Conservation (phyloP, 2,797 vertebrate genomes). For the Iguana delicatissima region DNA sequence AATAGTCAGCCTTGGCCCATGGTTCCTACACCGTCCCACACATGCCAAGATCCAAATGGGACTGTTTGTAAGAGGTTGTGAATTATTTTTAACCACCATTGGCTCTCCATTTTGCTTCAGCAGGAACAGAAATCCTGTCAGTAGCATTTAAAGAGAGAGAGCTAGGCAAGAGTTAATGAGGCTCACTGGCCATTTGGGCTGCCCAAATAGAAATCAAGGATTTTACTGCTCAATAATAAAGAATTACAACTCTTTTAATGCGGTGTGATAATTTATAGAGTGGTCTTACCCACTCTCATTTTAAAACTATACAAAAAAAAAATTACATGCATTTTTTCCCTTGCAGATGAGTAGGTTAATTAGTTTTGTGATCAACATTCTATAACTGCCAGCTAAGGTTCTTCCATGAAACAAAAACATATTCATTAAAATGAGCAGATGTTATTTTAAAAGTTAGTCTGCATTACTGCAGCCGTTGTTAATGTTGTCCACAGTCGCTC, state of each 20-base stretch:
- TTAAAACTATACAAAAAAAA: background rate
- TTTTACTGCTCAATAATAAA: conserved; percentile 34
- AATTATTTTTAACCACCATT: background rate
- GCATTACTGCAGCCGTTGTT: background rate
- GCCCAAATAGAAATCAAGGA: conserved; percentile 12
- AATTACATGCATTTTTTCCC: conserved; percentile 14
- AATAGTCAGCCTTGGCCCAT: background rate
- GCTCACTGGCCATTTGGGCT: background rate
- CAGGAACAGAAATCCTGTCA: background rate
- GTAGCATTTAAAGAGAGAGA: background rate
- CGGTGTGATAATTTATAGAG: conserved; percentile 34
- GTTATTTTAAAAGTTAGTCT: conserved; percentile 41
- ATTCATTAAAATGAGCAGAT: conserved; percentile 40
- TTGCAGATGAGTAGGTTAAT: conserved; percentile 51
- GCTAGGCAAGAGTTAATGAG: background rate
- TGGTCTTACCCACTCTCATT: conserved; percentile 18
- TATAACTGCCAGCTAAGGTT: conserved; percentile 26
- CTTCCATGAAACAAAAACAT: conserved; percentile 30
- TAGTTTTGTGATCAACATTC: conserved; percentile 55
- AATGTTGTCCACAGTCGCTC: background rate
- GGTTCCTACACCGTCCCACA: too few relatives aligned
- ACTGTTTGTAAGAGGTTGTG: too few relatives aligned
- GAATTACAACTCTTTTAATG: conserved; percentile 40
- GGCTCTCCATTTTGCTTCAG: background rate
- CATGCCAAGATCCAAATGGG: too few relatives aligned